phyloP scores from a whole-genome alignment of 2,797 vertebrate species.

The Chrysolophus pictus region DNA sequence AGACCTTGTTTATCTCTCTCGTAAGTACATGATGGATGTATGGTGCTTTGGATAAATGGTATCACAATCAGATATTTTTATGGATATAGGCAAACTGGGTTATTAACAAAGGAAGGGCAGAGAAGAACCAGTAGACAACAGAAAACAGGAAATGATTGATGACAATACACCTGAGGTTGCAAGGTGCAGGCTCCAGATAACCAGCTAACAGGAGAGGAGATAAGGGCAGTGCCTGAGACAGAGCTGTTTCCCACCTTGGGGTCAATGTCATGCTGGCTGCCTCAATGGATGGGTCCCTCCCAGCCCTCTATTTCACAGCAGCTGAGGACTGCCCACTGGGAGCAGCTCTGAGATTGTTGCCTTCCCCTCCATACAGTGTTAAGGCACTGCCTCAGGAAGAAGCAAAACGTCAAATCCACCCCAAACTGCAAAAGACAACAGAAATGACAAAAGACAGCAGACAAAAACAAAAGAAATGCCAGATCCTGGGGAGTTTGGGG shows the following conservation, averaged over 20 bases:
- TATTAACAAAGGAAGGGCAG: constrained; percentile 77
- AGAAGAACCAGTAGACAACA: constrained; percentile 41
- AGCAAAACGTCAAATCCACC: not conserved
- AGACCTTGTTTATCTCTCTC: constrained; percentile 67
- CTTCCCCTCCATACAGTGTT: not conserved
- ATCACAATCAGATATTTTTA: constrained; percentile 77
- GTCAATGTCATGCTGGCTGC: constrained; percentile 60
- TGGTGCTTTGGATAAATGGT: constrained; percentile 73
- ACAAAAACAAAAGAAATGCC: not conserved
- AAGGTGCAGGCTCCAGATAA: constrained; percentile 80
- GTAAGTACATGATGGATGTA: constrained; percentile 72
- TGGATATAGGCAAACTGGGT: constrained; percentile 76
- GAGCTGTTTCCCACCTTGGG: constrained; percentile 28
- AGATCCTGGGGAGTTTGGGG: not conserved
- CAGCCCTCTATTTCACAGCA: not conserved
- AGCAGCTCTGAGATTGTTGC: not conserved
- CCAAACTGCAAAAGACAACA: not conserved
- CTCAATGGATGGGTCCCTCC: not conserved
- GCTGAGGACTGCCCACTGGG: not conserved
- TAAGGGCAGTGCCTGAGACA: constrained; percentile 56
- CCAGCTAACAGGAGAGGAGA: constrained; percentile 10
- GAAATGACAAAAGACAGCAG: not conserved
- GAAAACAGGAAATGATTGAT: constrained; percentile 75
- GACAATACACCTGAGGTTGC: constrained; percentile 74
- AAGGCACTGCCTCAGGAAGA: not conserved